phyloP scores from a whole-genome alignment of 2,888 invertebrate genomes.

The Aplocera efformata region DNA sequence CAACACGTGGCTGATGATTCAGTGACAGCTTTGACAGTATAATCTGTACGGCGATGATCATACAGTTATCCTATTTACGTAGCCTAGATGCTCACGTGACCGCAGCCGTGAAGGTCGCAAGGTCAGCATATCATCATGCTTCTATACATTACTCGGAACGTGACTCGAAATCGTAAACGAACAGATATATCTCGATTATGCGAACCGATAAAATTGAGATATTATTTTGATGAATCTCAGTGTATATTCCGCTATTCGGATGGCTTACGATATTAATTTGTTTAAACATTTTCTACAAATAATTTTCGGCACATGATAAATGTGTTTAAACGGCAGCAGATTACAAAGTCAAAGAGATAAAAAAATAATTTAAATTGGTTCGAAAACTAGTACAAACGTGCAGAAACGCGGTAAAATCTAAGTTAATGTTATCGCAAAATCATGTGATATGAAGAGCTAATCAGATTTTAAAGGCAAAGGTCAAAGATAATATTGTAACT shows the following conservation, averaged over 20 bases:
- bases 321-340: no score
- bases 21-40: slow-evolving; percentile 6
- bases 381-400: no score
- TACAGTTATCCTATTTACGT: slow-evolving; percentile 14
- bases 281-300: no score
- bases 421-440: no score
- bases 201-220: not conserved
- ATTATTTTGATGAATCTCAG: no score
- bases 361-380: no score
- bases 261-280: no score
- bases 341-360: no score
- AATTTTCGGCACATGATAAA: no score
- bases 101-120: slow-evolving; percentile 19
- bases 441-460: not conserved
- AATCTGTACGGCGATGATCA: no score
- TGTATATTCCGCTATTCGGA: no score
- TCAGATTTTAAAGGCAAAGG: not conserved
- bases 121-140: slow-evolving; percentile 15
- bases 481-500: slow-evolving; percentile 2
- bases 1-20: slow-evolving; percentile 12
- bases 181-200: slow-evolving; percentile 3
- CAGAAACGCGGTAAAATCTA: no score
- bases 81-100: slow-evolving; percentile 21
- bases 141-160: slow-evolving; percentile 24
- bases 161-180: slow-evolving; percentile 16